phyloP scores from a whole-genome alignment of 2,888 invertebrate species.

The Sphinx pinastri region DNA sequence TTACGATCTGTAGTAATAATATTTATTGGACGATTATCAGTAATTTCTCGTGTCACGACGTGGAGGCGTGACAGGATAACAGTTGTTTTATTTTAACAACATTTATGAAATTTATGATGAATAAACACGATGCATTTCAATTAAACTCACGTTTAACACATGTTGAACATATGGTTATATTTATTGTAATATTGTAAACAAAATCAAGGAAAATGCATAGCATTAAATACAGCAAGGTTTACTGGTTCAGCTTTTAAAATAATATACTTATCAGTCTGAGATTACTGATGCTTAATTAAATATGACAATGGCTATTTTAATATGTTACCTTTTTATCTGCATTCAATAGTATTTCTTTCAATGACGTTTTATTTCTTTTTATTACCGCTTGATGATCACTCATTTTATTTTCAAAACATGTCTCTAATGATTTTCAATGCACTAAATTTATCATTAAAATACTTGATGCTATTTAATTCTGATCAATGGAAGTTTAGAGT shows the following conservation, averaged over 20 bases:
- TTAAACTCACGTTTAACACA: not conserved
- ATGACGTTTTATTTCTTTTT: not conserved
- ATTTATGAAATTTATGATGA: not conserved
- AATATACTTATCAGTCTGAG: not conserved
- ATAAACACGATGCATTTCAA: not conserved
- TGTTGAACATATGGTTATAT: not conserved
- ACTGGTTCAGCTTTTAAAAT: not conserved
- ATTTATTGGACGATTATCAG: slow-evolving; percentile 4
- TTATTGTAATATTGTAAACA: not conserved
- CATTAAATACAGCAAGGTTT: not conserved
- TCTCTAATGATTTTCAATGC: not conserved
- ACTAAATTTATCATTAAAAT: not conserved
- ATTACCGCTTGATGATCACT: not conserved
- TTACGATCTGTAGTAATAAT: not conserved
- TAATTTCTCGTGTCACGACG: not conserved
- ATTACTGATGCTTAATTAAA: not conserved
- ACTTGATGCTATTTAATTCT: slow-evolving; percentile 6
- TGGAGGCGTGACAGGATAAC: too few species aligned
- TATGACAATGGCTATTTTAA: too few species aligned
- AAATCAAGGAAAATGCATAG: slow-evolving; percentile 1
- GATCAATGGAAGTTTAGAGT: slow-evolving; percentile 20
- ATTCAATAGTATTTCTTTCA: too few species aligned
- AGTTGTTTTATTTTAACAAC: not conserved
- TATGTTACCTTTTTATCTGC: too few species aligned
- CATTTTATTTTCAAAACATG: too few species aligned